These are phyloP conservation scores for Xanthorhoe spadicearia DNA, from an alignment of 2,888 invertebrate species.

Conservation along the genomic window DNA sequence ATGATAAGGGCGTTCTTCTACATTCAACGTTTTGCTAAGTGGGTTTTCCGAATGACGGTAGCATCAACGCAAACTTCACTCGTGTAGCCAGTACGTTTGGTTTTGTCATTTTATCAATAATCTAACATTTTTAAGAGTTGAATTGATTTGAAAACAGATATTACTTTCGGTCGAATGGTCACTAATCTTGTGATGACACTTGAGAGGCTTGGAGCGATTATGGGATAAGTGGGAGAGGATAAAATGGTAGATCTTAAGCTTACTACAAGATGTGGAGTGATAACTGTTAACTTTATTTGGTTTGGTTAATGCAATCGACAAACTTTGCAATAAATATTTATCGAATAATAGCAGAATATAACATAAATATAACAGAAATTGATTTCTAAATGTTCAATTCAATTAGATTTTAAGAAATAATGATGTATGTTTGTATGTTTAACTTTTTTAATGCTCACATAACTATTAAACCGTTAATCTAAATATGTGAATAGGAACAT, in stretches of 20 bases:
- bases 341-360: no score
- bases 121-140: constrained; percentile 50
- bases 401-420: no score
- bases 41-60: background rate
- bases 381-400: no score
- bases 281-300: constrained; percentile 3
- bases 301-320: background rate
- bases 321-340: no score
- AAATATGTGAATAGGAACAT: no score
- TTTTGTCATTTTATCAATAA: constrained; percentile 77
- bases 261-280: constrained; percentile 14
- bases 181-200: constrained; percentile 41
- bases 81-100: constrained; percentile 58
- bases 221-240: constrained; percentile 27
- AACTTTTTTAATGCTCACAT: no score
- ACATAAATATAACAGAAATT: no score
- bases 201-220: constrained; percentile 39
- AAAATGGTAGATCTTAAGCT: constrained; percentile 22
- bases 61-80: constrained; percentile 3
- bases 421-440: no score
- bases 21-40: no score
- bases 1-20: no score
- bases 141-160: constrained; percentile 47
- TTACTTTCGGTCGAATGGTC: constrained; percentile 39
- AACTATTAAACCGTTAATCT: no score